Percentiles rank a stretch among this genome's conserved stretches.
These are phyloP conservation scores for Drosophila nigritarsus DNA, from an alignment of 2,888 invertebrate genomes.

Conservation along the genomic window DNA sequence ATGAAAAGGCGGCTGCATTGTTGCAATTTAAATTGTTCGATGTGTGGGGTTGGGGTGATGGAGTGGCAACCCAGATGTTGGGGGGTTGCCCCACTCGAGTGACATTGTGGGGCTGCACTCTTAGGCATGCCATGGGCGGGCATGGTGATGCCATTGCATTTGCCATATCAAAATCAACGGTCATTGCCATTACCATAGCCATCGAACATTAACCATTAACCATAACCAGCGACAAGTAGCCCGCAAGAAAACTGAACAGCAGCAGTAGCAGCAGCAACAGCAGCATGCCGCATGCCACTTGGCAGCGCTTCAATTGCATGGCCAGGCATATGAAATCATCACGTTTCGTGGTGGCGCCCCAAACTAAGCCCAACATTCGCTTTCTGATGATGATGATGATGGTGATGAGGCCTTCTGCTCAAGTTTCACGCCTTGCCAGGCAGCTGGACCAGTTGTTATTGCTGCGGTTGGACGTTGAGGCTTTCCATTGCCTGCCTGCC, in stretches of 20 bases:
- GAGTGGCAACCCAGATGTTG: not conserved
- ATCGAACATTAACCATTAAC: slow-evolving; percentile 36
- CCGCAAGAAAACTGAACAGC: slow-evolving; percentile 27
- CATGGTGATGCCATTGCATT: slow-evolving; percentile 13
- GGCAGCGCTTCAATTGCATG: slow-evolving; percentile 48
- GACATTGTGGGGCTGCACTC: slow-evolving; percentile 52
- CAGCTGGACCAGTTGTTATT: slow-evolving; percentile 60
- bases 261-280: slow-evolving; percentile 1
- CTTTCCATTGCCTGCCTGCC: slow-evolving; percentile 38
- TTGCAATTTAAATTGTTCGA: slow-evolving; percentile 72
- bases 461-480: slow-evolving; percentile 33
- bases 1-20: slow-evolving; percentile 65
- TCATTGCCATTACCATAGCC: slow-evolving; percentile 51
- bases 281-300: slow-evolving; percentile 54
- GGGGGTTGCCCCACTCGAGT: slow-evolving; percentile 46
- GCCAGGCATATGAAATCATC: slow-evolving; percentile 66
- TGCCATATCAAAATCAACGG: slow-evolving; percentile 63
- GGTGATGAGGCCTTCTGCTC: slow-evolving; percentile 35
- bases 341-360: slow-evolving; percentile 72
- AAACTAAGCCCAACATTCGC: slow-evolving; percentile 28
- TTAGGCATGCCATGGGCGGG: slow-evolving; percentile 39
- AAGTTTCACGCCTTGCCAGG: slow-evolving; percentile 68
- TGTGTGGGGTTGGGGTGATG: not conserved
- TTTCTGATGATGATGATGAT: slow-evolving; percentile 26
- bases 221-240: slow-evolving; percentile 51